phyloP scores from a whole-genome alignment of 1,140 invertebrate genomes.

The Papilio helenus region DNA sequence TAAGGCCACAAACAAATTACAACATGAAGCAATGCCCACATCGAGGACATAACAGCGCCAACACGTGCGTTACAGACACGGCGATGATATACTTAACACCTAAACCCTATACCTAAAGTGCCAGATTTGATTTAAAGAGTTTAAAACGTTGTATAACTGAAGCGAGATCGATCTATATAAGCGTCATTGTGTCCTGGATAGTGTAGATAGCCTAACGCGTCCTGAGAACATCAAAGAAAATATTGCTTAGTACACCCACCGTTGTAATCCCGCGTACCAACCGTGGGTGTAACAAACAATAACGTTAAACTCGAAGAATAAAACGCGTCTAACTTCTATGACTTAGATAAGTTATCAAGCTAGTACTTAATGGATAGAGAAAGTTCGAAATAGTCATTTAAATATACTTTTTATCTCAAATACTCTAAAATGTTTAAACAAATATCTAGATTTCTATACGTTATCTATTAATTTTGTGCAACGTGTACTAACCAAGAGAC shows the following conservation, averaged over 20 bases:
- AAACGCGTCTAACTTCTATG: slow-evolving; percentile 64
- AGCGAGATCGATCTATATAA: slow-evolving; percentile 74
- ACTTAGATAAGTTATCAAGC: slow-evolving; percentile 74
- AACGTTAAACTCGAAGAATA: slow-evolving; percentile 39
- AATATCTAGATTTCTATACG: slow-evolving; percentile 3
- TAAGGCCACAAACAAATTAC: slow-evolving; percentile 80
- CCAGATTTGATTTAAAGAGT: slow-evolving; percentile 58
- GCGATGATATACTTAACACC: slow-evolving; percentile 27
- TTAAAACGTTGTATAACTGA: slow-evolving; percentile 58
- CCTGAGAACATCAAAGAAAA: neutral
- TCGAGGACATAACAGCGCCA: slow-evolving; percentile 57
- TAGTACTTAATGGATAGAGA: slow-evolving; percentile 65
- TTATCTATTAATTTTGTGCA: slow-evolving; percentile 38
- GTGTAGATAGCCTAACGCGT: slow-evolving; percentile 9
- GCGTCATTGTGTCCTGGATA: slow-evolving; percentile 62
- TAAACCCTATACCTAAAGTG: slow-evolving; percentile 51
- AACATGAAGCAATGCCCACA: slow-evolving; percentile 62
- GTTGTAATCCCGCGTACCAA: neutral
- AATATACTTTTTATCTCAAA: neutral
- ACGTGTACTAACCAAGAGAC: slow-evolving; percentile 17
- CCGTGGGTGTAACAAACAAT: neutral
- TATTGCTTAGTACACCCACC: neutral
- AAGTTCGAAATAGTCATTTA: slow-evolving; percentile 54
- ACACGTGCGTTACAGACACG: slow-evolving; percentile 53
- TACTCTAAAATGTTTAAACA: slow-evolving; percentile 31